A percentile compares a stretch with the other conserved stretches of the same genome.
Evolutionary conservation across 2,797 vertebrate species (phyloP).

Genomic region (Uromys caudimaculatus): DNA sequence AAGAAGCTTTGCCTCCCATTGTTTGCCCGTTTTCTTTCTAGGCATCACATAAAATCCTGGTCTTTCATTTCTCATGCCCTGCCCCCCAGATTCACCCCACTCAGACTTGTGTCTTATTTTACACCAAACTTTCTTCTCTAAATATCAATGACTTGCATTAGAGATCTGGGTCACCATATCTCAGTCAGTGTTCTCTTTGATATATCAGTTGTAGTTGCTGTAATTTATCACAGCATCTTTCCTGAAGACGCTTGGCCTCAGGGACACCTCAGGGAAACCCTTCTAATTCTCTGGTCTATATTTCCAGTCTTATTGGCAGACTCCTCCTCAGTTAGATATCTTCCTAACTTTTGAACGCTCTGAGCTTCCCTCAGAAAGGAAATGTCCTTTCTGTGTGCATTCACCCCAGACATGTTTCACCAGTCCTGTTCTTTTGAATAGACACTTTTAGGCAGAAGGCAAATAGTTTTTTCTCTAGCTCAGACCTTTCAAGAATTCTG

Average conservation of each 20-base stretch:
- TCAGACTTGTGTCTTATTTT: neutral
- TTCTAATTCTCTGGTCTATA: neutral
- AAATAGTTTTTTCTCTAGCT: neutral
- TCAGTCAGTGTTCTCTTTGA: neutral
- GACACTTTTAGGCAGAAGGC: neutral
- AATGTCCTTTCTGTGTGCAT: neutral
- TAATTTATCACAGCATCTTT: slow-evolving; percentile 1
- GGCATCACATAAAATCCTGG: neutral
- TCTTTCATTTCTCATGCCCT: neutral
- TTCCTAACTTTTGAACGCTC: neutral
- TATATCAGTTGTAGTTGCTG: neutral
- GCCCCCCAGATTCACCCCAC: neutral
- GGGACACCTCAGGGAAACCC: neutral
- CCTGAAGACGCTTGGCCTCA: neutral
- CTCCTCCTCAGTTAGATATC: neutral
- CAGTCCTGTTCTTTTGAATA: neutral
- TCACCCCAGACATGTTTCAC: neutral
- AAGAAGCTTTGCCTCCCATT: neutral
- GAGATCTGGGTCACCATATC: slow-evolving; percentile 6
- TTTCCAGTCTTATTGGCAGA: neutral
- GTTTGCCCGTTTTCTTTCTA: neutral
- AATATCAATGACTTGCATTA: neutral
- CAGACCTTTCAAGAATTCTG: neutral
- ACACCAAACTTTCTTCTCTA: neutral
- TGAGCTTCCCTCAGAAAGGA: neutral